These are phyloP conservation scores for Heterochromis multidens DNA, from an alignment of 2,113 vertebrate species.

Conservation along the genomic window DNA sequence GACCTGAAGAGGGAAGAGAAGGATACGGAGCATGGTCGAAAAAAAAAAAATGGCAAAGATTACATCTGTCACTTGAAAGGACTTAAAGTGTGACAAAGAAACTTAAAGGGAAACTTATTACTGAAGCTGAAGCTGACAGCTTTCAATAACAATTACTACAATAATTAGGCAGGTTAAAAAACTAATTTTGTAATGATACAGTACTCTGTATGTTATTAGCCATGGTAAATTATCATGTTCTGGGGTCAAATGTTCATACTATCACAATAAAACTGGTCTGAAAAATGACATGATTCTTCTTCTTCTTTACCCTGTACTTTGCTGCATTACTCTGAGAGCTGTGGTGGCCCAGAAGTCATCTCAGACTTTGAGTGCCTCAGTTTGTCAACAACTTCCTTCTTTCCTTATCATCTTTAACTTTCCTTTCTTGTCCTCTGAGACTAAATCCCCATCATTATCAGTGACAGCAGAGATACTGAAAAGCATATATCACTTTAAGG, in stretches of 20 bases:
- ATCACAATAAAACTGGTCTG: background rate
- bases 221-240: background rate
- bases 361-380: slow-evolving; percentile 2
- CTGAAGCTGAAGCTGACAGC: background rate
- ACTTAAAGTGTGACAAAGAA: background rate
- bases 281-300: background rate
- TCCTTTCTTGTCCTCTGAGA: slow-evolving; percentile 44
- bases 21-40: background rate
- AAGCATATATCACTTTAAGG: slow-evolving; percentile 52
- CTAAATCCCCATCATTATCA: slow-evolving; percentile 46
- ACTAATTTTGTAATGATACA: background rate
- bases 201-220: background rate
- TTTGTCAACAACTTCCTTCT: slow-evolving; percentile 42
- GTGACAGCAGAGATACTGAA: slow-evolving; percentile 25
- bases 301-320: background rate
- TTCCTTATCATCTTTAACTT: slow-evolving; percentile 25
- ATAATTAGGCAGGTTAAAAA: background rate
- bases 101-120: background rate
- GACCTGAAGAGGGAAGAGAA: background rate
- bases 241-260: background rate
- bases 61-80: background rate
- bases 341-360: background rate
- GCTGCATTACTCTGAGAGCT: background rate
- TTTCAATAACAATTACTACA: too few species aligned
- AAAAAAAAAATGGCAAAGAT: background rate